Evolutionary conservation across 1,140 invertebrate species (phyloP).

Genomic region (Laodelphax striatellus): DNA sequence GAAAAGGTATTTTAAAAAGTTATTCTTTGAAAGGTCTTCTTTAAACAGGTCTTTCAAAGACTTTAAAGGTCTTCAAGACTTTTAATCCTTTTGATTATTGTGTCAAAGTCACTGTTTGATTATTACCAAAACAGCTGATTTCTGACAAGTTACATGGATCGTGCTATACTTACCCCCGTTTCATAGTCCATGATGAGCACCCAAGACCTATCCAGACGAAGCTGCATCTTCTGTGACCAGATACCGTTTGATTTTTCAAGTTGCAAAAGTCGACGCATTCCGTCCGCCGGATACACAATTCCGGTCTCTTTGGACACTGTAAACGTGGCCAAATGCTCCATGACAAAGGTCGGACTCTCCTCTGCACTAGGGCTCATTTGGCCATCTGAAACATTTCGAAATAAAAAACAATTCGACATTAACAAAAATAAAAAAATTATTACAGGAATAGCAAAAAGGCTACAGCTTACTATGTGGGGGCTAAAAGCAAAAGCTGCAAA

Average conservation of each 20-base stretch:
- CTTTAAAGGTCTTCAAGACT: too few species aligned
- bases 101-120: too few species aligned
- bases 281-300: constrained; percentile 81
- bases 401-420: too few species aligned
- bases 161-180: constrained; percentile 73
- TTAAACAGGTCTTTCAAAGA: too few species aligned
- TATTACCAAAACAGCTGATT: too few species aligned
- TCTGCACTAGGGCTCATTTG: constrained; percentile 28
- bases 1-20: too few species aligned
- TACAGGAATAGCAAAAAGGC: too few species aligned
- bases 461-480: too few species aligned
- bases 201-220: constrained; percentile 75
- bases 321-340: constrained; percentile 97
- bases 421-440: too few species aligned
- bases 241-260: constrained; percentile 96
- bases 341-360: constrained; percentile 66
- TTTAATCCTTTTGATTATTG: too few species aligned
- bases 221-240: constrained; percentile 97
- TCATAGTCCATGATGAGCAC: constrained; percentile 94
- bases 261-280: constrained; percentile 87
- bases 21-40: too few species aligned
- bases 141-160: too few species aligned
- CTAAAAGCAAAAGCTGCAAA: not conserved
- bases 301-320: constrained; percentile 81
- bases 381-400: constrained; percentile 6